These are phyloP conservation scores for Alosa sapidissima DNA, from an alignment of 2,797 vertebrate species.

Conservation along the genomic window DNA sequence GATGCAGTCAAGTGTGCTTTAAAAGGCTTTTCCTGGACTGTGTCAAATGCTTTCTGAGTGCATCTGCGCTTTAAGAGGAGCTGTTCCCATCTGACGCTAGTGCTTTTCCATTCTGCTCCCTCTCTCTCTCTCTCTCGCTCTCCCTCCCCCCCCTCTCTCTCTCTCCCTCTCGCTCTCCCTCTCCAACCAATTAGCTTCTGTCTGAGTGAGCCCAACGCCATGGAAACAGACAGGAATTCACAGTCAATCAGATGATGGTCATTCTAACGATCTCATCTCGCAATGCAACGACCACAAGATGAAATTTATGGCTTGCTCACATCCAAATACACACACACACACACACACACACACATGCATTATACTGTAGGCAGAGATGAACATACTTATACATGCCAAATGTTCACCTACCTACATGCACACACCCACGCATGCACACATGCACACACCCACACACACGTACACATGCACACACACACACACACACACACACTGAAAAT, in stretches of 20 bases:
- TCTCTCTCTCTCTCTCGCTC: not conserved
- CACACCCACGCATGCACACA: too few relatives aligned
- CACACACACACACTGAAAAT: not conserved
- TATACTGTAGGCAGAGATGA: too few relatives aligned
- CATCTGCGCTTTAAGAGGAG: too few relatives aligned
- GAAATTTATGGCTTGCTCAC: not conserved
- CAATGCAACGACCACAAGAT: not conserved
- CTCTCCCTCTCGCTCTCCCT: not conserved
- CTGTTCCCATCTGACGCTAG: too few relatives aligned
- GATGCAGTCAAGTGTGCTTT: too few relatives aligned
- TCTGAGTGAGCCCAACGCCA: slow-evolving; percentile 3
- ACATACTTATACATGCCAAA: too few relatives aligned
- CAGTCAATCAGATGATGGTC: not conserved
- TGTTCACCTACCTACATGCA: too few relatives aligned
- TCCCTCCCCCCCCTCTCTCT: not conserved
- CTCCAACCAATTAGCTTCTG: not conserved
- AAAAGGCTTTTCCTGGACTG: too few relatives aligned
- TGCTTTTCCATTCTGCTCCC: not conserved
- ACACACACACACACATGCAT: too few relatives aligned
- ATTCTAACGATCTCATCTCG: not conserved
- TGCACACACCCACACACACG: not conserved
- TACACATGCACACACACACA: not conserved
- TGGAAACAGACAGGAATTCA: not conserved
- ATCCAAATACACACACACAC: not conserved
- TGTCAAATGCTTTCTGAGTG: too few relatives aligned